Evolutionary conservation across 2,797 vertebrate species (phyloP).

Genomic region (Girardinus metallicus): DNA sequence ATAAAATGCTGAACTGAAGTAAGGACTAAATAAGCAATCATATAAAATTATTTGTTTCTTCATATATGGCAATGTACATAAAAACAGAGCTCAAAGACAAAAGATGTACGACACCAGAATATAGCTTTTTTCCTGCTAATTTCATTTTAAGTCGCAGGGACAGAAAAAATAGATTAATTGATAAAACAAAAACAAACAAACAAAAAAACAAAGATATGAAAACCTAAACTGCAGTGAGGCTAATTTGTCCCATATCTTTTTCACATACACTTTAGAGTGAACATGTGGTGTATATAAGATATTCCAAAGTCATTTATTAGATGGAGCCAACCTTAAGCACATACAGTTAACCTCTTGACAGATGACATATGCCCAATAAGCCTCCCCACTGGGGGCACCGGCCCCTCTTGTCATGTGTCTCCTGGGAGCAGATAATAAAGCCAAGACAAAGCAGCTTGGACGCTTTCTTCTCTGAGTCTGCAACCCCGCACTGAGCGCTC

Average conservation of each 20-base stretch:
- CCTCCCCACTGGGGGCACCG: conserved; percentile 43
- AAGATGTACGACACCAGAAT: no score
- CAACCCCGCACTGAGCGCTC: conserved; percentile 57
- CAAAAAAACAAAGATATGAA: not conserved
- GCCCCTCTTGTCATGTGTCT: conserved; percentile 49
- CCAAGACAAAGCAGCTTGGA: conserved; percentile 72
- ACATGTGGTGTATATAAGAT: not conserved
- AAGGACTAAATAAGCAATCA: not conserved
- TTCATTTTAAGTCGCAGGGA: not conserved
- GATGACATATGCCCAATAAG: conserved; percentile 25
- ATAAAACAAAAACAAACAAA: not conserved
- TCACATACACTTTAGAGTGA: not conserved
- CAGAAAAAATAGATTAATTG: not conserved
- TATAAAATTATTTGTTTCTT: not conserved
- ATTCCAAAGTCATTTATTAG: not conserved
- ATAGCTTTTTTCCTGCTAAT: no score
- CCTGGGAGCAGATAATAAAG: conserved; percentile 69
- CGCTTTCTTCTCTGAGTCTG: conserved; percentile 48
- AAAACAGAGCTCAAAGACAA: no score
- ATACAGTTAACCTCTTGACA: not conserved
- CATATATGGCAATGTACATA: no score
- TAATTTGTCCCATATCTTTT: not conserved
- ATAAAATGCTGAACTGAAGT: not conserved
- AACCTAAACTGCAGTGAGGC: not conserved
- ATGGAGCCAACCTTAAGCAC: not conserved